Conservation (phyloP, 2,113 vertebrate species). For the Balaenoptera acutorostrata region DNA sequence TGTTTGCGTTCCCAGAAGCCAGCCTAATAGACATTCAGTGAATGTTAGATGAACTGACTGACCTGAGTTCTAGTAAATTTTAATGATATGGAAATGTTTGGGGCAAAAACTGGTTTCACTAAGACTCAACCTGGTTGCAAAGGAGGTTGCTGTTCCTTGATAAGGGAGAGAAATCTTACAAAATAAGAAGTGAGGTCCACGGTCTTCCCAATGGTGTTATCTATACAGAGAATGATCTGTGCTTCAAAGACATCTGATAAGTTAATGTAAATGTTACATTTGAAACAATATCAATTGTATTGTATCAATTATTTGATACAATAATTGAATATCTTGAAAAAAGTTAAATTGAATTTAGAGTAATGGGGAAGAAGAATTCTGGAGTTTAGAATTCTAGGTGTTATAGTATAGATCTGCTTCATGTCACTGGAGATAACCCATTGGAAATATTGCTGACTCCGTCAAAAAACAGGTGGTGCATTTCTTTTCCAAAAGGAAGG, state of each 20-base stretch:
- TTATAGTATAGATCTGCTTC: not conserved
- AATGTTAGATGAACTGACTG: not conserved
- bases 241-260: not conserved
- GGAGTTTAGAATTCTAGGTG: not conserved
- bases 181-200: not conserved
- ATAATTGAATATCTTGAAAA: not conserved
- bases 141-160: not conserved
- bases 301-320: not conserved
- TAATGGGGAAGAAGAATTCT: not conserved
- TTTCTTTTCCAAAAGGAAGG: not conserved
- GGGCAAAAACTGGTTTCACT: not conserved
- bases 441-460: not conserved
- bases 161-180: not conserved
- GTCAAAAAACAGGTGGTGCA: not conserved
- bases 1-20: not conserved
- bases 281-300: not conserved
- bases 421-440: not conserved
- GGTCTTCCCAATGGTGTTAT: not conserved
- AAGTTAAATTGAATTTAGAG: not conserved
- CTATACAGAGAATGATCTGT: not conserved
- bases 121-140: not conserved
- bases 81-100: conserved; percentile 20
- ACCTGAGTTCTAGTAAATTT: not conserved
- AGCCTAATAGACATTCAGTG: not conserved
- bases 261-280: not conserved